Conservation (phyloP, 2,888 invertebrate species). For the Hanleya hanleyi region DNA sequence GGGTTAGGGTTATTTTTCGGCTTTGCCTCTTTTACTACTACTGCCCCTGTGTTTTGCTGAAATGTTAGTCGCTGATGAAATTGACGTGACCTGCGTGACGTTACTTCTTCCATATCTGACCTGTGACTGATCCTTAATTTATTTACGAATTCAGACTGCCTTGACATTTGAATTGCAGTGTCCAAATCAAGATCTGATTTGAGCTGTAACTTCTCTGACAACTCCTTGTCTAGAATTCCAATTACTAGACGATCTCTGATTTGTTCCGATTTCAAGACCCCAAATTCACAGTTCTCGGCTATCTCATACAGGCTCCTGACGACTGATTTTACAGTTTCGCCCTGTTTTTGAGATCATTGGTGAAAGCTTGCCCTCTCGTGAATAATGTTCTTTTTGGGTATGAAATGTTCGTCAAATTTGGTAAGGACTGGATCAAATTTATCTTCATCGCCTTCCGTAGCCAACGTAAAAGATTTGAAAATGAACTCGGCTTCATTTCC, state of each 20-base stretch:
- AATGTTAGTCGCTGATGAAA: no score
- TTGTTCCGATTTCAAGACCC: slow-evolving; percentile 4
- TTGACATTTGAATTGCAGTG: slow-evolving; percentile 12
- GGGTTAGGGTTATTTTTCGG: no score
- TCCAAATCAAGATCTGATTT: slow-evolving; percentile 12
- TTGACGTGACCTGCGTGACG: no score
- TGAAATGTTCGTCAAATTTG: slow-evolving; percentile 29
- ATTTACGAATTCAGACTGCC: slow-evolving; percentile 24
- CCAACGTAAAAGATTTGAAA: slow-evolving; percentile 22
- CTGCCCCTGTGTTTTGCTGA: slow-evolving; percentile 4
- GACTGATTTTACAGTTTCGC: slow-evolving; percentile 22
- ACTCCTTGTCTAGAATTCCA: slow-evolving; percentile 16
- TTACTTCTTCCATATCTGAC: no score
- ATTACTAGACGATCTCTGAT: slow-evolving; percentile 28
- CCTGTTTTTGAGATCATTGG: slow-evolving; percentile 4
- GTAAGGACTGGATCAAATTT: slow-evolving; percentile 19
- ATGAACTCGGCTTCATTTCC: slow-evolving; percentile 21
- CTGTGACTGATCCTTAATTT: no score
- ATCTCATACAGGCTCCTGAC: slow-evolving; percentile 22
- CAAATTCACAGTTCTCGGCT: slow-evolving; percentile 30
- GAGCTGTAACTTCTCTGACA: slow-evolving; percentile 27
- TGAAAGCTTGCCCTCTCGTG: slow-evolving; percentile 27
- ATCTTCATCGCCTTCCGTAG: slow-evolving; percentile 7
- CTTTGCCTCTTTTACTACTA: neutral
- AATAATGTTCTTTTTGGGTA: slow-evolving; percentile 22